Base-by-base conservation (phyloP, 2,113 vertebrate genomes). In the Aphyosemion australe region DNA sequence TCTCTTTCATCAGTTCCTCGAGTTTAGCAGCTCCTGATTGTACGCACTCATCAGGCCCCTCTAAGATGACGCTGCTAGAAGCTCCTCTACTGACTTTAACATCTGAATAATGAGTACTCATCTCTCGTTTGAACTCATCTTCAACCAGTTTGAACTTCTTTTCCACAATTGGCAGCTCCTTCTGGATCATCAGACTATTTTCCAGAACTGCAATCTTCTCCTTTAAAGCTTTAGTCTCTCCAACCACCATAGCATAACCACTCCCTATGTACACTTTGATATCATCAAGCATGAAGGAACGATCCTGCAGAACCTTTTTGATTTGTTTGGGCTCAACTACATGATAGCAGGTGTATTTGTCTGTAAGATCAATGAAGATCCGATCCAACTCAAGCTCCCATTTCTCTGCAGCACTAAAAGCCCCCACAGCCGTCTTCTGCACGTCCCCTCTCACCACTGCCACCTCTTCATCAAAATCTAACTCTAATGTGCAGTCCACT, bases 171-270 rank as follows among this genome's bases (percentile, higher is more conserved):
- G n/a, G 52, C 45, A 72, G 14, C n/a, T 85, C 63, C 14, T 80
- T 62, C 57, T 8, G 5, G n/a, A 19, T 43, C 6, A 65, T 57
- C 8, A 76, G 0, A 6, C 51, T 81, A 15, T 72, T 70, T 6
- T 74, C 41, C 13, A 85, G 41, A 18, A 11, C 9, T 16, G 19
- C 19, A 1, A 82, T 62, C 57, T 8, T 84, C 37, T 75, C 31
- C 2, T 48, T 74, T 6, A 92, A 84, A 1, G 61, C 57, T 4
- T 10, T 9, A 9, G 0, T 4, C 20, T 84, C 67, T 49, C 88
- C 89, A 15, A 90, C 88, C 12, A 90, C 39, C 48, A 91, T 86
- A 14, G 46, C 45, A 26, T 71, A 70, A 9, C 51, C 57, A 0
- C 0, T 26, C 20, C 85, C 77, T 21, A 0, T 1, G 70, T 88